These are phyloP conservation scores for Fundulus diaphanus DNA, from an alignment of 2,797 vertebrate genomes.

Conservation along the genomic window DNA sequence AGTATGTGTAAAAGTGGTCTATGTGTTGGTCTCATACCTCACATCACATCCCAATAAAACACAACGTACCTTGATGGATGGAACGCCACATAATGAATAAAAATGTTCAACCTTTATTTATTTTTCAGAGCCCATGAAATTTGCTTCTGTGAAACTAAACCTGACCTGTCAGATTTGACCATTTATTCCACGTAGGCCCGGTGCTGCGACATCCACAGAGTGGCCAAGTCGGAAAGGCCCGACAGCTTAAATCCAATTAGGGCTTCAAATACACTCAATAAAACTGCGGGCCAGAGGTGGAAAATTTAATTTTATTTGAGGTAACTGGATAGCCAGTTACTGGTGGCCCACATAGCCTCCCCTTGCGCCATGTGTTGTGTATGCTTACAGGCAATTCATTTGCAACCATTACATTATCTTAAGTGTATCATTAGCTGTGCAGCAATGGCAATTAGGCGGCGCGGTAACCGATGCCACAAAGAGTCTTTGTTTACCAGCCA, in stretches of 20 bases:
- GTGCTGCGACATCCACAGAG: conserved; percentile 53
- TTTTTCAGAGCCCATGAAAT: conserved; percentile 38
- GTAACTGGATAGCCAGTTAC: conserved; percentile 74
- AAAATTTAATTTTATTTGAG: conserved; percentile 81
- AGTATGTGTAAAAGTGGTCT: not conserved
- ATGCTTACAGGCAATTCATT: conserved; percentile 78
- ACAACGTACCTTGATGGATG: not conserved
- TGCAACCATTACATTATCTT: conserved; percentile 75
- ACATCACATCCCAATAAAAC: conserved; percentile 3
- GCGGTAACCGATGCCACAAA: conserved; percentile 46
- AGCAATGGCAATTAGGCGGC: conserved; percentile 70
- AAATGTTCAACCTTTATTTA: conserved; percentile 2
- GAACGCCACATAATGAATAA: not conserved
- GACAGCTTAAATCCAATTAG: conserved; percentile 76
- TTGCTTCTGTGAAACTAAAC: conserved; percentile 32
- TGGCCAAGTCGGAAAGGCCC: conserved; percentile 63
- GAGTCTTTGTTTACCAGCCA: conserved; percentile 29
- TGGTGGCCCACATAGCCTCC: conserved; percentile 59
- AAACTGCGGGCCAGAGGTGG: conserved; percentile 68
- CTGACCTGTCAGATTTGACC: conserved; percentile 56
- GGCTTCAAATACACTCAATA: conserved; percentile 68
- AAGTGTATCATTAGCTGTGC: conserved; percentile 76
- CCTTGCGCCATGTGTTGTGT: conserved; percentile 55
- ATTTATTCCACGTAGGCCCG: conserved; percentile 36
- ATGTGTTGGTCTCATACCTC: not conserved